Base-by-base conservation (phyloP, 2,797 vertebrate species). In the Austrolebias charrua region DNA sequence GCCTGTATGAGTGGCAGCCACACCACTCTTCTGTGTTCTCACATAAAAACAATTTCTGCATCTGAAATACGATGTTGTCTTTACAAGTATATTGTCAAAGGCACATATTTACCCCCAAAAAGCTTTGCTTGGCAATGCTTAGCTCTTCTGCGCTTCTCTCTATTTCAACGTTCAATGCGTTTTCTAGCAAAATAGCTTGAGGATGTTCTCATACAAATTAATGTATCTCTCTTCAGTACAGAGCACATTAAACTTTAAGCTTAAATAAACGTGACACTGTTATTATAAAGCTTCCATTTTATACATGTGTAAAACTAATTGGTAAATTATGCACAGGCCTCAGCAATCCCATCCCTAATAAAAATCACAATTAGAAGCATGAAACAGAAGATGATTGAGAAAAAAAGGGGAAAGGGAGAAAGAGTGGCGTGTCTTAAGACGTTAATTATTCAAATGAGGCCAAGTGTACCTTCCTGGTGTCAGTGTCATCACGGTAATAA, bases 371-470 rank as follows among this genome's bases (percentile, higher is more conserved):
- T 92, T 91, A 92, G 83, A 85, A 69, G 79, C 80, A 74, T n/a
- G 64, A 77, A 81, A 82, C 68, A 14, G 69, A 78, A 68, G 72
- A 79, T 71, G 79, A 77, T 66, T 48, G 64, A 12, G 31, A 24
- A 13, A 57, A 52, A 60, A 55, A 80, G 31, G 28, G 45, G 44
- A 35, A 52, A 59, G 45, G 60, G 69, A 75, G 63, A 83, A 86
- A 80, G 73, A 81, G 76, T 73, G 66, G 74, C 62, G 52, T 40
- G 81, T 89, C 81, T 89, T 90, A 86, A 89, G 84, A 91, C 87
- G 89, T 92, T 92, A 92, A 93, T 93, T 93, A 93, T 93, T 90
- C 86, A 92, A 92, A 92, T 92, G 82, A 93, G 85, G 82, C 83
- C 76, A 84, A 88, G 86, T 88, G 77, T 92, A 93, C 92, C 89